phyloP scores from a whole-genome alignment of 2,888 invertebrate species.

The Epinotia brunnichana region DNA sequence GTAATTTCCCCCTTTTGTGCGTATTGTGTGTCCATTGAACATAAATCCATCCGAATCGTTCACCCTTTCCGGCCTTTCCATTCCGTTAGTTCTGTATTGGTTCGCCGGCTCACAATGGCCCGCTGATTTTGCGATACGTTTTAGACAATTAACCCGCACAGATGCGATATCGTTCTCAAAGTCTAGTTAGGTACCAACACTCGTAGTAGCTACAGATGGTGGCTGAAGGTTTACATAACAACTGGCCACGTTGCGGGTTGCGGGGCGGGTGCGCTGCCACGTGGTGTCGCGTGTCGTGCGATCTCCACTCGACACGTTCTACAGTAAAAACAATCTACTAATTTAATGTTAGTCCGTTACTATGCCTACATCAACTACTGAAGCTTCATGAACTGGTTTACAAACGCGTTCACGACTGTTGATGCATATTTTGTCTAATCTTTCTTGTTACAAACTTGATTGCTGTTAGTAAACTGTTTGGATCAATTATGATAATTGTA shows the following conservation, averaged over 20 bases:
- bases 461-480: constrained; percentile 12
- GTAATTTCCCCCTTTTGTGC: not conserved
- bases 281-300: constrained; percentile 59
- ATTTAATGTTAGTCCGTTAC: not conserved
- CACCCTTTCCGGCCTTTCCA: constrained; percentile 23
- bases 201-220: constrained; percentile 19
- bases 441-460: not conserved
- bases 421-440: constrained; percentile 2
- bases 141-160: constrained; percentile 26
- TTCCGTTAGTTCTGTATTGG: constrained; percentile 23
- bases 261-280: constrained; percentile 62
- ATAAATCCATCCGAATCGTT: constrained; percentile 14
- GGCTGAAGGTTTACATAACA: constrained; percentile 60
- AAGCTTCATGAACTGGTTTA: constrained; percentile 6
- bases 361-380: not conserved
- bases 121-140: constrained; percentile 10
- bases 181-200: not conserved
- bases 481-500: constrained; percentile 2
- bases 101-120: constrained; percentile 21
- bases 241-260: constrained; percentile 57
- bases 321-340: constrained; percentile 46
- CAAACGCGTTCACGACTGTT: not conserved
- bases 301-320: constrained; percentile 53
- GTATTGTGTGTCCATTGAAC: constrained; percentile 6
- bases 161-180: constrained; percentile 1